Percentiles rank a stretch among this genome's conserved stretches.
Evolutionary conservation across 2,888 invertebrate genomes (phyloP).

Genomic region (Furcula furcula): DNA sequence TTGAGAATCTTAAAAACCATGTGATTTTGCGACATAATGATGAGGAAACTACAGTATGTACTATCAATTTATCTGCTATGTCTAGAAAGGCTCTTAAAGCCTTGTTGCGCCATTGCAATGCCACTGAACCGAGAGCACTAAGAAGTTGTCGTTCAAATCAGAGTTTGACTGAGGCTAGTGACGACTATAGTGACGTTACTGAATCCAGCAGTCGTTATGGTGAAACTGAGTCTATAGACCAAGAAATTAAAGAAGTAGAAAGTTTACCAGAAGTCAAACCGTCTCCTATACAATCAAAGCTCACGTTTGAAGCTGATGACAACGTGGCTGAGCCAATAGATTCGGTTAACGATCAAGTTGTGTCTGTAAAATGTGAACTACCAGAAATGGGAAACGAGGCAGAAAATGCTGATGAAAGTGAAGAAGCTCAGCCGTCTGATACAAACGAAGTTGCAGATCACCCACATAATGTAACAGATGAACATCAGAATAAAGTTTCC

Average conservation of each 20-base stretch:
- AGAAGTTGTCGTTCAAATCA: conserved; percentile 48
- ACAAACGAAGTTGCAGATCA: conserved; percentile 4
- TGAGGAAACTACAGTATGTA: conserved; percentile 68
- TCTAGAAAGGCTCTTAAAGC: conserved; percentile 42
- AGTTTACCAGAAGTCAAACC: conserved; percentile 7
- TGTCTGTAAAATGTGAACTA: conserved; percentile 22
- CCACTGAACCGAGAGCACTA: conserved; percentile 30
- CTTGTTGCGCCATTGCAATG: conserved; percentile 28
- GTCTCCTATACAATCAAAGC: conserved; percentile 49
- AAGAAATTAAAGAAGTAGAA: neutral
- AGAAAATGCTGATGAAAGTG: conserved; percentile 20
- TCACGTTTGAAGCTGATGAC: conserved; percentile 59
- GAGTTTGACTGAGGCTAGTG: conserved; percentile 34
- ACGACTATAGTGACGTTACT: conserved; percentile 37
- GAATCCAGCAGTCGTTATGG: conserved; percentile 23
- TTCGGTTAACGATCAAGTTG: conserved; percentile 14
- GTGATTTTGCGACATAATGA: conserved; percentile 79
- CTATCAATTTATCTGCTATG: conserved; percentile 61
- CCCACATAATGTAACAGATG: no score
- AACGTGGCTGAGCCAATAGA: conserved; percentile 23
- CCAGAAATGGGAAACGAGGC: no score
- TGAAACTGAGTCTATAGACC: conserved; percentile 12
- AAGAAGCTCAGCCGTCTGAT: conserved; percentile 9
- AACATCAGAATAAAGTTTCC: conserved; percentile 10
- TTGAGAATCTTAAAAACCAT: conserved; percentile 83